A percentile compares a stretch with the other conserved stretches of the same genome.
Conservation (phyloP, 2,797 vertebrate genomes). For the Falco rusticolus region DNA sequence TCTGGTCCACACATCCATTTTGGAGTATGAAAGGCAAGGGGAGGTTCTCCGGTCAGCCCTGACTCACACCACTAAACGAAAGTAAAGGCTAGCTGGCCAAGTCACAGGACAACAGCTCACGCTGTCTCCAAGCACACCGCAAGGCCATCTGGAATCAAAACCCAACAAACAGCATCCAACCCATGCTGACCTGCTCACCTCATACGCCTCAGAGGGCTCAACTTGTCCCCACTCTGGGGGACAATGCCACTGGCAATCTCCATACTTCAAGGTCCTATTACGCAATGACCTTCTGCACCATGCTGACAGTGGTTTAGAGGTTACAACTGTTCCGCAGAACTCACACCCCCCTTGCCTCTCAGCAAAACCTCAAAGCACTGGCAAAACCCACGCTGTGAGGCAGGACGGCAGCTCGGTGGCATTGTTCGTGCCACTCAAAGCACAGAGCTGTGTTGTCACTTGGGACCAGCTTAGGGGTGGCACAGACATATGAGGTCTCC, state of each 20-base stretch:
- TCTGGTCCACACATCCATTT: background rate
- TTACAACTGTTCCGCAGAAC: background rate
- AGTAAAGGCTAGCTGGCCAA: constrained; percentile 26
- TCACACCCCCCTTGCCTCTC: background rate
- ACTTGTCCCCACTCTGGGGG: background rate
- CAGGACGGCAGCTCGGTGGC: background rate
- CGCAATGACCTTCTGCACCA: background rate
- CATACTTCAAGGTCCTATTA: background rate
- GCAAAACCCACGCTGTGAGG: background rate
- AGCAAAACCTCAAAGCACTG: background rate
- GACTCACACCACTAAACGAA: constrained; percentile 18
- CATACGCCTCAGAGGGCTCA: background rate
- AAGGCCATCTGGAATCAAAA: background rate
- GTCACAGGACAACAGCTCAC: background rate
- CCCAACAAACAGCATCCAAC: background rate
- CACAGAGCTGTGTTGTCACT: background rate
- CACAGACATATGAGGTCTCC: background rate
- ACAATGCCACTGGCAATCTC: background rate
- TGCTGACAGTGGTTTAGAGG: background rate
- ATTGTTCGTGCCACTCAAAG: background rate
- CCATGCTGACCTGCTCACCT: background rate
- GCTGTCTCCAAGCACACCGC: background rate
- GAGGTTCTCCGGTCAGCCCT: constrained; percentile 16
- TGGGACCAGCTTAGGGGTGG: background rate
- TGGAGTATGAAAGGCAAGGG: constrained; percentile 29